Conservation (phyloP, 2,113 vertebrate genomes). For the Cepphus grylle region DNA sequence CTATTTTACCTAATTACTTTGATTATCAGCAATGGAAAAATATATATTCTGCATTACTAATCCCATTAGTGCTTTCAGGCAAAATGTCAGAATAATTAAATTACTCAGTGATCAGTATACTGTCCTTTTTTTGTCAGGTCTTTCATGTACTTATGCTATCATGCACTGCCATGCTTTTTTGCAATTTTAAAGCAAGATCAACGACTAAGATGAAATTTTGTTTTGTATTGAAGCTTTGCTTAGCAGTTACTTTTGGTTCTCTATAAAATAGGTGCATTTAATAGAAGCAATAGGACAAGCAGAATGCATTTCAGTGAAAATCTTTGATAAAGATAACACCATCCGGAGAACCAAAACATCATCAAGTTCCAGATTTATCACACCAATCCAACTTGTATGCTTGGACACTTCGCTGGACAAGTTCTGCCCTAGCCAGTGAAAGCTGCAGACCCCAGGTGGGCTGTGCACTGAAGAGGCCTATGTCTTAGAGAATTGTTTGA, state of each 20-base stretch:
- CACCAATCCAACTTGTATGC: accelerated
- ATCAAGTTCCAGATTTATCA: not conserved
- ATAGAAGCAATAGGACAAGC: not conserved
- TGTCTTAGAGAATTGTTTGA: not conserved
- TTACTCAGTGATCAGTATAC: not conserved
- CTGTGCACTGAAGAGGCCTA: not conserved
- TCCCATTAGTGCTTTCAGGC: not conserved
- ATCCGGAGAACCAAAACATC: not conserved
- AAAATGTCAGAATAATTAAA: not conserved
- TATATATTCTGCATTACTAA: not conserved
- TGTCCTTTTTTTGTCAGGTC: not conserved
- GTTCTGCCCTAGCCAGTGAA: not conserved
- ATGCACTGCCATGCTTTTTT: not conserved
- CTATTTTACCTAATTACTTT: not conserved
- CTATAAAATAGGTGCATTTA: not conserved
- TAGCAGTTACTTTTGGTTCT: not conserved
- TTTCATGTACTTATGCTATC: not conserved
- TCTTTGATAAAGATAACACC: not conserved
- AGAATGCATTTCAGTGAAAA: not conserved
- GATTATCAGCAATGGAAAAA: not conserved
- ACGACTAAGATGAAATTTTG: not conserved
- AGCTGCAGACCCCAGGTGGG: not conserved
- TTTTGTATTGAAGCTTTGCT: not conserved
- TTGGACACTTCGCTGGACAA: not conserved
- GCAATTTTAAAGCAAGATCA: not conserved